These are phyloP conservation scores for Meda fulgida DNA, from an alignment of 2,797 vertebrate genomes.

Conservation along the genomic window DNA sequence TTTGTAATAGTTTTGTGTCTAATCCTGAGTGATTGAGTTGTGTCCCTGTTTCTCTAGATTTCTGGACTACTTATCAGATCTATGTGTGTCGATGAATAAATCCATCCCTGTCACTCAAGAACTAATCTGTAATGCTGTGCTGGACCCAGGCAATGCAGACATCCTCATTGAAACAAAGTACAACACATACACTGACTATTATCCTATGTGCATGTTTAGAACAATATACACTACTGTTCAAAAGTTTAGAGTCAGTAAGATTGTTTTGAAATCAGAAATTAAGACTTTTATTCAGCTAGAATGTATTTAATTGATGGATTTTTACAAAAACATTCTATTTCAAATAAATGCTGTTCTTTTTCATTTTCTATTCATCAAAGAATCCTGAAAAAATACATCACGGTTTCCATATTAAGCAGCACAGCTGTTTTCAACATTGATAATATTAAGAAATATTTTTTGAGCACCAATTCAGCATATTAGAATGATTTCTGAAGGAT, in stretches of 20 bases:
- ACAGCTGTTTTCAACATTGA: no score
- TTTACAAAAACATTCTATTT: not conserved
- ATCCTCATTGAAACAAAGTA: slow-evolving; percentile 99
- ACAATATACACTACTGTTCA: not conserved
- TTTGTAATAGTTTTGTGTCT: not conserved
- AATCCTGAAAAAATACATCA: not conserved
- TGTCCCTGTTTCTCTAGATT: slow-evolving; percentile 78
- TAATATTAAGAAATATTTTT: not conserved
- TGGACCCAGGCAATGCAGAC: slow-evolving; percentile 93
- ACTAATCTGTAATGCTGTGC: slow-evolving; percentile 95
- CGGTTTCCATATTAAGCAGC: not conserved
- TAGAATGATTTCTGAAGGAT: not conserved
- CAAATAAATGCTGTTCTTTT: no score
- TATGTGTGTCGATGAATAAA: slow-evolving; percentile 99
- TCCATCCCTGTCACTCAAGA: slow-evolving; percentile 99
- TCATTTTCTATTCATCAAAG: no score
- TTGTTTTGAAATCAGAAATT: not conserved
- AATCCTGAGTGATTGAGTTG: not conserved
- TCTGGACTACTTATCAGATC: slow-evolving; percentile 96
- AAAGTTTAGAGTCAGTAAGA: not conserved
- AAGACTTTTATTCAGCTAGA: not conserved
- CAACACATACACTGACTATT: not conserved
- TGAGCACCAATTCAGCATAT: not conserved
- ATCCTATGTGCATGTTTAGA: not conserved
- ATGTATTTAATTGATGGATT: not conserved